These are phyloP conservation scores for Tychaedon coryphoeus DNA, from an alignment of 2,113 vertebrate species.

Conservation along the genomic window DNA sequence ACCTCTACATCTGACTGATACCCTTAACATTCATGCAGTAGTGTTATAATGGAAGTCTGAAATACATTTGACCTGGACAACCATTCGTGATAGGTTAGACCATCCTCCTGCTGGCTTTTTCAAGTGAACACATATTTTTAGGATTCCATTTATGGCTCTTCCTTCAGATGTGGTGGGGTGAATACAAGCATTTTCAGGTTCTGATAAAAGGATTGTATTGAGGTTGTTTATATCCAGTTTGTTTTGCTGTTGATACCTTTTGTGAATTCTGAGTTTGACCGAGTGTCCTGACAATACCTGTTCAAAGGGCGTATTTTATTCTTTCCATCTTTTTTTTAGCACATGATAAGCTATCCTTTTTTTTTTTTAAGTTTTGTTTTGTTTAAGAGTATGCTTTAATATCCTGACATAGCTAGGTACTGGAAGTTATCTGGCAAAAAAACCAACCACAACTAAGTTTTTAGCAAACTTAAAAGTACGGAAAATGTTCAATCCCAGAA, in stretches of 20 bases:
- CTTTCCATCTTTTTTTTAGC: not conserved
- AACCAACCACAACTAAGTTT: not conserved
- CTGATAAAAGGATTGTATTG: not conserved
- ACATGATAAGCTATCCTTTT: not conserved
- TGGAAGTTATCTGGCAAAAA: not conserved
- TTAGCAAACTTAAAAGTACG: not conserved
- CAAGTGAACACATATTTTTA: not conserved
- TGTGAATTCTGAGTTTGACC: not conserved
- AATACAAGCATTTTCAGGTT: not conserved
- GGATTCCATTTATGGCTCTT: not conserved
- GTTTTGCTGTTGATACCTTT: not conserved
- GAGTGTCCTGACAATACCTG: not conserved
- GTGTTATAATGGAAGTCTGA: not conserved
- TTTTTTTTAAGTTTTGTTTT: not conserved
- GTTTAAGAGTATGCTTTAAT: not conserved
- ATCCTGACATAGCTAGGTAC: not conserved
- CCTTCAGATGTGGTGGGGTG: not conserved
- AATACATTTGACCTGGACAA: not conserved
- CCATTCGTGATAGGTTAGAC: not conserved
- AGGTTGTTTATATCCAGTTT: not conserved
- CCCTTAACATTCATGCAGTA: not conserved
- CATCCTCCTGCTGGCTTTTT: not conserved
- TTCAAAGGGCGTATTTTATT: not conserved
- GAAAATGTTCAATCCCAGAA: not conserved
- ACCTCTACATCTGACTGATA: not conserved